These are phyloP conservation scores for Carassius carassius DNA, from an alignment of 2,113 vertebrate genomes.

Conservation along the genomic window DNA sequence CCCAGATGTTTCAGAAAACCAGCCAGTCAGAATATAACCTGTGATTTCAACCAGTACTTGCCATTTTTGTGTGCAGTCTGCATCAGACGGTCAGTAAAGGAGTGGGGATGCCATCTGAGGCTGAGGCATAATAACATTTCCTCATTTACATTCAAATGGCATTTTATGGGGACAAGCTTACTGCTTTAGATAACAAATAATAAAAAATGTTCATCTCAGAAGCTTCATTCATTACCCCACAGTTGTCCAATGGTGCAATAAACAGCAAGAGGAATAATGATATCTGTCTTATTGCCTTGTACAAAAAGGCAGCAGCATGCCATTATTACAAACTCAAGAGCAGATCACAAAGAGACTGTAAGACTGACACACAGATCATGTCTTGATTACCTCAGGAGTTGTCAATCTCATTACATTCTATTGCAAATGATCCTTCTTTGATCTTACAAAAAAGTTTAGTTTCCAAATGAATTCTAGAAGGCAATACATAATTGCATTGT, in stretches of 20 bases:
- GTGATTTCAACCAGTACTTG: background rate
- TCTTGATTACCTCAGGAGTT: conserved; percentile 6
- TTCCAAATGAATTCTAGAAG: conserved; percentile 32
- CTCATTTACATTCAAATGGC: background rate
- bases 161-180: background rate
- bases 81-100: background rate
- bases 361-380: background rate
- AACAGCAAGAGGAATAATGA: background rate
- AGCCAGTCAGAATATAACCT: background rate
- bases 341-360: background rate
- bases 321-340: background rate
- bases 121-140: background rate
- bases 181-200: background rate
- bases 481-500: conserved; percentile 44
- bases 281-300: conserved; percentile 3
- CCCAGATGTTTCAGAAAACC: background rate
- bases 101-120: background rate
- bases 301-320: background rate
- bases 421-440: background rate
- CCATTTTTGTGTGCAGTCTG: background rate
- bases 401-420: background rate
- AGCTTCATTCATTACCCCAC: background rate
- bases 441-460: conserved; percentile 22
- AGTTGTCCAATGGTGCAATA: background rate
- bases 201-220: background rate